phyloP scores from a whole-genome alignment of 1,140 invertebrate genomes.

The Arctopsyche grandis region DNA sequence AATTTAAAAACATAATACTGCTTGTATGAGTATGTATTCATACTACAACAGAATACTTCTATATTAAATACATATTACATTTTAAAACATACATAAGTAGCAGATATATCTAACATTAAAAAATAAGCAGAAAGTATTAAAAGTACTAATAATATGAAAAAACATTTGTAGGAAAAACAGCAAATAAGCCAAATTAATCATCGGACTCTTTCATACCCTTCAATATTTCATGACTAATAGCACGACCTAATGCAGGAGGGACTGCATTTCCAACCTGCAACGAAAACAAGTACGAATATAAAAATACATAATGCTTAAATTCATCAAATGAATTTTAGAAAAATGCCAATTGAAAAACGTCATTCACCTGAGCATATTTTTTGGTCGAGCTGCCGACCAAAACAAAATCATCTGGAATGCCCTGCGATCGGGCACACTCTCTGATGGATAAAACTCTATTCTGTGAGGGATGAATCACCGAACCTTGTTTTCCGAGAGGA shows the following conservation, averaged over 20 bases:
- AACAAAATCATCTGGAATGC: slow-evolving; percentile 78
- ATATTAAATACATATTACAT: too few relatives aligned
- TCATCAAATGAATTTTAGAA: not conserved
- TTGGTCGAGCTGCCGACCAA: slow-evolving; percentile 78
- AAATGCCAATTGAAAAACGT: not conserved
- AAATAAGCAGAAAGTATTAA: too few relatives aligned
- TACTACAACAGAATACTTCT: too few relatives aligned
- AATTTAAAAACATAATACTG: too few relatives aligned
- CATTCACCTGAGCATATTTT: slow-evolving; percentile 75
- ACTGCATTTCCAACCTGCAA: slow-evolving; percentile 76
- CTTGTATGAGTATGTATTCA: too few relatives aligned
- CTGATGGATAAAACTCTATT: slow-evolving; percentile 79
- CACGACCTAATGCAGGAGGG: slow-evolving; percentile 76
- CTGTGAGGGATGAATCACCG: slow-evolving; percentile 80
- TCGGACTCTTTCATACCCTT: not conserved
- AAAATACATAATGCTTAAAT: slow-evolving; percentile 7
- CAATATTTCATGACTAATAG: slow-evolving; percentile 74
- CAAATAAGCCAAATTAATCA: too few relatives aligned
- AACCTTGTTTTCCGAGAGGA: slow-evolving; percentile 83
- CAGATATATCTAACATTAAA: too few relatives aligned
- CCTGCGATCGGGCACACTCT: slow-evolving; percentile 84
- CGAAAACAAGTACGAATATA: slow-evolving; percentile 27
- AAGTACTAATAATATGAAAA: too few relatives aligned
- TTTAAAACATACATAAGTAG: too few relatives aligned
- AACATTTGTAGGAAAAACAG: too few relatives aligned